Base-by-base conservation (phyloP, 2,113 vertebrate genomes). In the Pseudopipra pipra region DNA sequence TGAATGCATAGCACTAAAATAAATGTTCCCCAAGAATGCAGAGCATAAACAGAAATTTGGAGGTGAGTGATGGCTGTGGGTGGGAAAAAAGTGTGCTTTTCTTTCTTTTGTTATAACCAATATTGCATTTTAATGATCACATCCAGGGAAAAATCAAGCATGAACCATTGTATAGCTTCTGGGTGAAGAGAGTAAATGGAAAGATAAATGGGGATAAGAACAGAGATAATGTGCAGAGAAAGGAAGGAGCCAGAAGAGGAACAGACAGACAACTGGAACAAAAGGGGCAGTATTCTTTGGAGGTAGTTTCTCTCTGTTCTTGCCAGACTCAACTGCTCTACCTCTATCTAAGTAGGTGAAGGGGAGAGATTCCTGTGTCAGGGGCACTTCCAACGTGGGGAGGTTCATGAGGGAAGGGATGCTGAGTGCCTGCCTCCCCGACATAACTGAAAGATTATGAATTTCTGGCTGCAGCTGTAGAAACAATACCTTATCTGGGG, bases 341-440 rank as follows among this genome's bases (percentile, higher is more conserved):
- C 8, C 10, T 91, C 15, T 41, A 58, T 5, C 2, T 46, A 33
- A 52, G 37, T 2, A 37, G 4, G 7, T 12, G 25, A 66, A 61
- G 9, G 6, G 8, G 8, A 62, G 33, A 75, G 28, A 35, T 46
- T 13, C 12, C 25, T 70, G 27, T 58, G 28, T 55, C 0, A 0
- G 58, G 16, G 43, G 22, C 10, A 46, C 14, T 51, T 71, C 21
- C 35, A 59, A 23, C 22, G 9, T 12, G 33, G 18, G 73, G 5
- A 5, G 4, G 7, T 13, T 47, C 8, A 20, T 58, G 46, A 73
- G 77, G 31, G 37, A 81, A 83, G 31, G 10, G 17, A 43, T 19
- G 1, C 7, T 33, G 43, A 73, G 12, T 14, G 14, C 6, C 22
- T 63, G 3, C 25, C 75, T 75, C 12, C n/a, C 13, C 37, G 9